Evolutionary conservation across 2,113 vertebrate species (phyloP).

Genomic region (Origma solitaria): DNA sequence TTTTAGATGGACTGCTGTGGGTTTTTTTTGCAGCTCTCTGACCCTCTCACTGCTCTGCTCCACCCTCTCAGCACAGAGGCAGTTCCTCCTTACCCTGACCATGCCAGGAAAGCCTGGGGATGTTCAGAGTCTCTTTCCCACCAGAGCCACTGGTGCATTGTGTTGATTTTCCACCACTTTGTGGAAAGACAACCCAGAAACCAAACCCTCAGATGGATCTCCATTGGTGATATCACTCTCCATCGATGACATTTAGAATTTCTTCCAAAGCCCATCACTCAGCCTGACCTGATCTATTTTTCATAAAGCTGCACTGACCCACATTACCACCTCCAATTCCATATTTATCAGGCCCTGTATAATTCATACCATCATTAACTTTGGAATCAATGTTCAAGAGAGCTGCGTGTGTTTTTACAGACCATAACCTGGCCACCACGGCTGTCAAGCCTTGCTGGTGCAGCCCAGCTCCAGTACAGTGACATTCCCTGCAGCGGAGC

Average conservation of each 20-base stretch:
- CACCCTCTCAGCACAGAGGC: neutral
- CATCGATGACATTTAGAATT: neutral
- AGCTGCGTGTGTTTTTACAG: fast-evolving
- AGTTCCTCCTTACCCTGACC: neutral
- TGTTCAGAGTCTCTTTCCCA: neutral
- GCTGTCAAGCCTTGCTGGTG: neutral
- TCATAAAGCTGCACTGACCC: neutral
- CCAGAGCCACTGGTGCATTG: neutral
- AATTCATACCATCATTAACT: neutral
- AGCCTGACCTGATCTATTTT: neutral
- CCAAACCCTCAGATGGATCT: neutral
- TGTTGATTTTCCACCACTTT: neutral
- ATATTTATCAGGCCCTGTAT: neutral
- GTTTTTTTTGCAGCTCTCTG: neutral
- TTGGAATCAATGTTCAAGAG: neutral
- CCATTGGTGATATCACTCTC: neutral
- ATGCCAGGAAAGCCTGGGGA: neutral
- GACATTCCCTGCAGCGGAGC: neutral
- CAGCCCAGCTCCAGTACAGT: neutral
- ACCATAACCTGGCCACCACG: neutral
- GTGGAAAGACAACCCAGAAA: too few species aligned
- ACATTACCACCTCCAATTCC: neutral
- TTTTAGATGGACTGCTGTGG: neutral
- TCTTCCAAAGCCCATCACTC: neutral
- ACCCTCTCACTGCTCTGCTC: neutral